Evolutionary conservation across 1,140 invertebrate species (phyloP), one percentile per base, ranked within the genome.

Genomic region (Acromyrmex charruanus): DNA sequence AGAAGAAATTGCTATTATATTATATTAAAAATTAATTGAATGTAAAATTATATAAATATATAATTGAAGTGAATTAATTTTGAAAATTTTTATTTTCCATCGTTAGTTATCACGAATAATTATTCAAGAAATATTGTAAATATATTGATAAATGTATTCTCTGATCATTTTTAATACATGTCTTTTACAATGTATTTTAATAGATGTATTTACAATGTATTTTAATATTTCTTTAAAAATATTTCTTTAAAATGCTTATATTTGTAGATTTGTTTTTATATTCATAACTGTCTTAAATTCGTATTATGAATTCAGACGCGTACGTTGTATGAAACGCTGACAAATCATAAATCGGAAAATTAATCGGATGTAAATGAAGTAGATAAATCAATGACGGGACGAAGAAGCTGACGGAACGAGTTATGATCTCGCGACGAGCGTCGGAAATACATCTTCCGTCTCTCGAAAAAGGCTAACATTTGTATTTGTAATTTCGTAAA

Each of bases 291-390:
- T n/a, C 25, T 59, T 18, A 39, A 18, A 39, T 39, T 31, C 44
- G 25, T 25, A 25, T 25, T 25, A 25, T 25, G 49, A 55, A 21
- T 31, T 25, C 39, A 39, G 21, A 25, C 6, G 51, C 28, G 2
- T 35, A 7, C 6, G 35, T 44, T 44, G 6, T 81, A 28, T 10
- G 35, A 28, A 71, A 71, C 21, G 3, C 10, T 7, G 21, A 16
- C 14, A 81, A 58, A 71, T 81, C 51, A 35, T 14, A 39, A 58
- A 81, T 74, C 39, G 68, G 39, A 49, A 44, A 74, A 35, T 35
- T 49, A 68, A 59, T 82, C 25, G 9, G 53, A 61, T 81, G 31
- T 55, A 82, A 82, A 82, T 61, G 58, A 82, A 21, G 21, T 59
- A 59, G 18, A 72, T 59, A 59, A 12, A 61, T 82, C 66, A 82